These are phyloP conservation scores for Bombus waltoni DNA, from an alignment of 1,140 invertebrate species.

Conservation along the genomic window DNA sequence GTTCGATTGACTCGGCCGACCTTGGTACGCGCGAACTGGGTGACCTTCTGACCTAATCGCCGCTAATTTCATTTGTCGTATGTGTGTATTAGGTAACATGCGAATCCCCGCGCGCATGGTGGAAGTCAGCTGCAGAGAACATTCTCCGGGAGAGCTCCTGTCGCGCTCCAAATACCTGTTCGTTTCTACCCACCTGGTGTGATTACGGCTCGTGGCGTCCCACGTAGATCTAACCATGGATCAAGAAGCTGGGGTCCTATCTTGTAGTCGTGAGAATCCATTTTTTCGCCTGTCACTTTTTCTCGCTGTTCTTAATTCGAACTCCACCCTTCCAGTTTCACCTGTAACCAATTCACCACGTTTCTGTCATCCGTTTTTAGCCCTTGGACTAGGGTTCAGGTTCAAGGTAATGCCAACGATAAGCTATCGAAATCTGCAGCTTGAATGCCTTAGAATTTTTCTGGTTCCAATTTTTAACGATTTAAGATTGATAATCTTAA, in stretches of 20 bases:
- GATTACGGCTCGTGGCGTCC: conserved; percentile 62
- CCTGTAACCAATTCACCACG: neutral
- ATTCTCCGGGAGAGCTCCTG: conserved; percentile 35
- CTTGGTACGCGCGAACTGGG: conserved; percentile 60
- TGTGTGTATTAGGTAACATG: conserved; percentile 42
- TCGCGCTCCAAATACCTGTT: conserved; percentile 69
- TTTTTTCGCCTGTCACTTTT: conserved; percentile 35
- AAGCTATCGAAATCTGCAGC: neutral
- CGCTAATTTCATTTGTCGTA: conserved; percentile 65
- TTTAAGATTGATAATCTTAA: neutral
- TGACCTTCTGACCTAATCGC: conserved; percentile 68
- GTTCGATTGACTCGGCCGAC: conserved; percentile 20
- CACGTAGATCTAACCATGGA: conserved; percentile 61
- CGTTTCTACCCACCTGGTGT: conserved; percentile 66
- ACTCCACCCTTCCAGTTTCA: neutral
- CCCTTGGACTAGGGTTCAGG: neutral
- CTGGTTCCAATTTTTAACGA: neutral
- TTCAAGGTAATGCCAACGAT: neutral
- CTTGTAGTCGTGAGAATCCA: conserved; percentile 57
- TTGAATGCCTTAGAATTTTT: neutral
- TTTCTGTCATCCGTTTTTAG: neutral
- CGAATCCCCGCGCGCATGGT: conserved; percentile 32
- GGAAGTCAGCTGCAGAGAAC: neutral
- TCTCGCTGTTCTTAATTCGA: conserved; percentile 37
- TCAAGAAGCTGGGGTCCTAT: conserved; percentile 38